phyloP scores from a whole-genome alignment of 2,888 invertebrate species.

The Thymelicus sylvestris region DNA sequence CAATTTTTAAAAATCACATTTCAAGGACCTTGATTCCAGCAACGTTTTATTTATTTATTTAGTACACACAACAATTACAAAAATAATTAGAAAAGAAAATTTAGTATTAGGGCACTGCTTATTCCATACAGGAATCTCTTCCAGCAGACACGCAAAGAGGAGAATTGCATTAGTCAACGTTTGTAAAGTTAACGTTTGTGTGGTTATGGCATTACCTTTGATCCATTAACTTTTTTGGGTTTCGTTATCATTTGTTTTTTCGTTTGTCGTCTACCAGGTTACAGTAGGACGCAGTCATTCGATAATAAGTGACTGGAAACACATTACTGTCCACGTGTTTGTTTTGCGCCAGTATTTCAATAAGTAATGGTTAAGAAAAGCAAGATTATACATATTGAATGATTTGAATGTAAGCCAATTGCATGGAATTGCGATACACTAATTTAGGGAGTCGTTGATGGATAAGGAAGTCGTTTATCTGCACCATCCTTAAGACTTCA shows the following conservation, averaged over 20 bases:
- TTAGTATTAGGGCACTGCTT: no score
- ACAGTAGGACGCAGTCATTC: background rate
- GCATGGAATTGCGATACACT: conserved; percentile 44
- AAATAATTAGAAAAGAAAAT: no score
- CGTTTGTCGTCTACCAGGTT: conserved; percentile 1
- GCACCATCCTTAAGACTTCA: conserved; percentile 14
- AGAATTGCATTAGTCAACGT: no score
- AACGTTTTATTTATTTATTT: no score
- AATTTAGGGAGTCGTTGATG: conserved; percentile 26
- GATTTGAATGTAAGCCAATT: conserved; percentile 29
- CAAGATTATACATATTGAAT: conserved; percentile 42
- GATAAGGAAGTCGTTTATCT: conserved; percentile 38
- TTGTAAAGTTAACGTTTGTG: no score
- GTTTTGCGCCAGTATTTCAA: conserved; percentile 63
- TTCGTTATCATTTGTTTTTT: background rate
- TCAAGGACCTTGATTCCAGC: no score
- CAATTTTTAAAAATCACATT: no score
- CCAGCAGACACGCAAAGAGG: no score
- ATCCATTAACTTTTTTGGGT: no score
- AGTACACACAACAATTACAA: no score
- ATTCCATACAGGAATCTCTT: no score
- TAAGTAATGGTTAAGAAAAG: conserved; percentile 64
- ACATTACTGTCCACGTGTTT: conserved; percentile 67
- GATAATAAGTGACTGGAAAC: conserved; percentile 53
- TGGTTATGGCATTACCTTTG: no score